Evolutionary conservation across 53 echinoderm and acorn worm genomes (phyloP).

Genomic region (Apostichopus leukothele): DNA sequence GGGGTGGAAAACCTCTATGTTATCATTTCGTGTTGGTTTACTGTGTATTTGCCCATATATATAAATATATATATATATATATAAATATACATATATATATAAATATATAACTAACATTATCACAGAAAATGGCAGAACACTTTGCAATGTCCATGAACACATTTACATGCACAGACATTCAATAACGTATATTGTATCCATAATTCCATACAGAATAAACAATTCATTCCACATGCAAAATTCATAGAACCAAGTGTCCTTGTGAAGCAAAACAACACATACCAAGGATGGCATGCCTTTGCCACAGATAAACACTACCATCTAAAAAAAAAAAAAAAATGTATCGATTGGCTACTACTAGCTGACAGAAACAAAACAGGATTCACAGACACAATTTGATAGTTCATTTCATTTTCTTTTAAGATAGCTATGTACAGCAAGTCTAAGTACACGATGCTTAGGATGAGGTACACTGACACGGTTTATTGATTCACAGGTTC

Average conservation of each 20-base stretch:
- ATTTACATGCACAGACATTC: too few species aligned
- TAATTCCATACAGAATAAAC: neutral
- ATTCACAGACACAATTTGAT: conserved; percentile 20
- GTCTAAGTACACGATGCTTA: too few species aligned
- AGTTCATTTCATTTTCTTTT: neutral
- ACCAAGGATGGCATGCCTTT: neutral
- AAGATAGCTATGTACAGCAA: neutral
- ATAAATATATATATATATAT: too few species aligned
- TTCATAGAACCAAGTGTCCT: neutral
- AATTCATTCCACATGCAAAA: neutral
- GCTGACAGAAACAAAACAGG: neutral
- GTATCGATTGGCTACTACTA: neutral
- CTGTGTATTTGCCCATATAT: too few species aligned
- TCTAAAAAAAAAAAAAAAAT: neutral
- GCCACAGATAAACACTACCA: neutral
- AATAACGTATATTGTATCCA: too few species aligned
- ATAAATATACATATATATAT: too few species aligned
- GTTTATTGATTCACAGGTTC: neutral
- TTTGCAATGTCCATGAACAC: too few species aligned
- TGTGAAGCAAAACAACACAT: neutral
- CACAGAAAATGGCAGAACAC: too few species aligned
- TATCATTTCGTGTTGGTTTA: too few species aligned
- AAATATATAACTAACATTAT: too few species aligned
- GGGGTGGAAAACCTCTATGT: too few species aligned
- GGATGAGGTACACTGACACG: neutral